Base-by-base conservation (phyloP, 2,113 vertebrate genomes). In the Lutjanus erythropterus region DNA sequence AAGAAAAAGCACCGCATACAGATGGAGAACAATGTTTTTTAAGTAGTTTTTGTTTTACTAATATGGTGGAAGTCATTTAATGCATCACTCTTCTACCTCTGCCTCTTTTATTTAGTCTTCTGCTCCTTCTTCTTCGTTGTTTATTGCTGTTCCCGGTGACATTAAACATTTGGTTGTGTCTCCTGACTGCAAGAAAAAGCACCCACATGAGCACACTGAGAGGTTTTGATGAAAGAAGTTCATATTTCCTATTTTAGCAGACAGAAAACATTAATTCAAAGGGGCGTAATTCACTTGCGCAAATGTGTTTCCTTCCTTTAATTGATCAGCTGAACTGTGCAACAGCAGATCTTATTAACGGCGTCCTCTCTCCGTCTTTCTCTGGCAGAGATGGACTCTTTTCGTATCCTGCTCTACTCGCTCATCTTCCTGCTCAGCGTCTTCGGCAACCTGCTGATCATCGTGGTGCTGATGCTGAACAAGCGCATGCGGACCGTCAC, bases 401-500 rank as follows among this genome's bases (percentile, higher is more conserved):
- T 98, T 66, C 94, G 97, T 0, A 90, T 99, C 87, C 93, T 97
- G 41, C 96, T 99, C 33, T 99, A 99, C 62, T 76, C 67, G 0
- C 84, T 96, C 83, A 97, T 99, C 92, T 99, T 98, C 89, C 86
- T 96, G 69, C 94, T 98, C 76, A 97, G 97, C 4, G 94, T 97
- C 0, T 95, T 96, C 0, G 98, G 98, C 47, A 99, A 98, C 37
- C 85, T 95, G 4, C 95, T 99, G 68, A 97, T 99, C 80, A 96
- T 98, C 27, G 86, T 95, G 33, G 97, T 98, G 35, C 94, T 98
- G 94, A 87, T 93, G 10, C 86, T 96, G 66, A 98, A 97, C 95
- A 97, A 97, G 71, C 96, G 97, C 5, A 95, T 99, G 90, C 95
- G 97, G 21, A 99, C 98, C 0, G 96, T 99, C 92, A 99, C 98